These are phyloP conservation scores for Chrysochloris asiatica DNA, from an alignment of 2,113 vertebrate genomes.

Conservation along the genomic window DNA sequence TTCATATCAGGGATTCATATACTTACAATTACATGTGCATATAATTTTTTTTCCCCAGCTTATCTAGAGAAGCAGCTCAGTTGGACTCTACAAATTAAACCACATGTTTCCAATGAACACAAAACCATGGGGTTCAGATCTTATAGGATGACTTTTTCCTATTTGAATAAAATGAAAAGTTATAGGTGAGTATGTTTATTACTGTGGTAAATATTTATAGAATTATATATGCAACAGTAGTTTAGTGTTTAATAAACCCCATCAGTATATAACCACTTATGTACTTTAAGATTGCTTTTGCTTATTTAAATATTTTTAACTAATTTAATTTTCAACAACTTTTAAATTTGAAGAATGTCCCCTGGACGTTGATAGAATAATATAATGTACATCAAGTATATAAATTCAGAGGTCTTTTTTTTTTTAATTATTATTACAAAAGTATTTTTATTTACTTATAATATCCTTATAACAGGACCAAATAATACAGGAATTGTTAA, in stretches of 20 bases:
- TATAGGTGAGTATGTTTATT: constrained; percentile 76
- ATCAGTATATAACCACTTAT: background rate
- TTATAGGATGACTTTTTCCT: constrained; percentile 6
- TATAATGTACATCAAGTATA: background rate
- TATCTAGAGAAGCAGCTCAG: constrained; percentile 61
- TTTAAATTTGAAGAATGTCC: constrained; percentile 40
- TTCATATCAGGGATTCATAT: background rate
- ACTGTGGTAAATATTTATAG: constrained; percentile 2
- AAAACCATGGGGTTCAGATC: constrained; percentile 59
- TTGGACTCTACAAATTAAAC: constrained; percentile 66
- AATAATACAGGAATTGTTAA: background rate
- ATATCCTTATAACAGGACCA: background rate
- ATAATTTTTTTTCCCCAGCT: constrained; percentile 57
- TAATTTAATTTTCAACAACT: constrained; percentile 38
- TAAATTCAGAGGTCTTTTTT: constrained; percentile 9
- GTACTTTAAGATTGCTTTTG: constrained; percentile 46
- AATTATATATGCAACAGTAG: background rate
- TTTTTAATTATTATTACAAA: constrained; percentile 30
- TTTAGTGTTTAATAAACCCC: constrained; percentile 52
- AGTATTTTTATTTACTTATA: background rate
- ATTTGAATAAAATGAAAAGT: constrained; percentile 64
- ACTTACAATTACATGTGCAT: background rate
- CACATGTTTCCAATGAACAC: background rate
- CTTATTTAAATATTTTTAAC: constrained; percentile 53
- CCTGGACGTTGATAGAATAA: constrained; percentile 6